A percentile compares a stretch with the other conserved stretches of the same genome.
Evolutionary conservation across 2,888 invertebrate genomes (phyloP).

Genomic region (Ormia ochracea): DNA sequence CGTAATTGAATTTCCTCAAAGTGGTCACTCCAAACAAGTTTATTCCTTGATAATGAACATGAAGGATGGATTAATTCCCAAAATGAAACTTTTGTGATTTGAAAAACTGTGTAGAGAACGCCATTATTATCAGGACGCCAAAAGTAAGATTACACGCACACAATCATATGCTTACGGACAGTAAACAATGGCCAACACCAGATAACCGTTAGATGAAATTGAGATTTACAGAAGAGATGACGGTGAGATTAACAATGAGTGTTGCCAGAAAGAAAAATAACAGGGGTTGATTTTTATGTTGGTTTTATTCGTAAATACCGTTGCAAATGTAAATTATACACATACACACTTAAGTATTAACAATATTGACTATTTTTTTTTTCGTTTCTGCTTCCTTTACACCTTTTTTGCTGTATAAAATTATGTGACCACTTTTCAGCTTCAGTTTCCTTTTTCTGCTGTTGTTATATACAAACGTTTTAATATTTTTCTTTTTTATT

Average conservation of each 20-base stretch:
- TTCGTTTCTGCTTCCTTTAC: conserved; percentile 4
- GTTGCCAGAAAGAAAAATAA: not conserved
- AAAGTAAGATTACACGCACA: not conserved
- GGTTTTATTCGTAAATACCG: not conserved
- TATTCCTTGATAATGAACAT: conserved; percentile 6
- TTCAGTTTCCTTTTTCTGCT: conserved; percentile 8
- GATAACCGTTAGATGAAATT: conserved; percentile 4
- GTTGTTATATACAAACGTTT: conserved; percentile 29
- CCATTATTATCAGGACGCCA: conserved; percentile 29
- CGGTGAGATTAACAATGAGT: not conserved
- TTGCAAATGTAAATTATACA: conserved; percentile 17
- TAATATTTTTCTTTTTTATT: not conserved
- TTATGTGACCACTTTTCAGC: not conserved
- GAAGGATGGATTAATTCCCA: not conserved
- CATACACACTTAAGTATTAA: conserved; percentile 12
- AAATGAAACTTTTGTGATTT: conserved; percentile 32
- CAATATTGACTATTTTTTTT: conserved; percentile 3
- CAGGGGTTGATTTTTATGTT: conserved; percentile 11
- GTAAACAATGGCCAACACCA: not conserved
- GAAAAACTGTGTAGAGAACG: conserved; percentile 16
- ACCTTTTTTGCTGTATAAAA: conserved; percentile 2
- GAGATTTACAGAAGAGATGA: not conserved
- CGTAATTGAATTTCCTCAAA: not conserved
- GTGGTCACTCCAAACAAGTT: not conserved
- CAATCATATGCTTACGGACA: not conserved